Evolutionary conservation across 2,113 vertebrate genomes (phyloP).

Genomic region (Crypturellus undulatus): DNA sequence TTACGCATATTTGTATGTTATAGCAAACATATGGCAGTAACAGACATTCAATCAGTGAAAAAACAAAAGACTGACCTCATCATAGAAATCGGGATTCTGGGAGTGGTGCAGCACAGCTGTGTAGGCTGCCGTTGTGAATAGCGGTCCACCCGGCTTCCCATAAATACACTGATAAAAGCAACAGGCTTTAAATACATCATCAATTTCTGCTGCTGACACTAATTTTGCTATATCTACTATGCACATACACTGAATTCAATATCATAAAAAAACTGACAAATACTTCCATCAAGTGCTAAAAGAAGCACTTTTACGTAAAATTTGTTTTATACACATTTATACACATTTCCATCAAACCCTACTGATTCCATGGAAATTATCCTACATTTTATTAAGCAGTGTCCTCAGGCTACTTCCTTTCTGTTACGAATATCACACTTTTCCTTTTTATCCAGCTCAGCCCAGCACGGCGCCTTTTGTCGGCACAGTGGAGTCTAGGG

Average conservation of each 20-base stretch:
- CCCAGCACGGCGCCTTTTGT: background rate
- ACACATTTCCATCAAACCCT: slow-evolving; percentile 22
- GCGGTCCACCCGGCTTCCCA: slow-evolving; percentile 91
- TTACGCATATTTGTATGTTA: background rate
- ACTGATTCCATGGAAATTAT: slow-evolving; percentile 35
- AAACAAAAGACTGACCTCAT: slow-evolving; percentile 85
- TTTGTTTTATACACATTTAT: background rate
- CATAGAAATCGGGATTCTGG: slow-evolving; percentile 96
- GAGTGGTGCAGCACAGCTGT: slow-evolving; percentile 94
- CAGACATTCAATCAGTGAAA: background rate
- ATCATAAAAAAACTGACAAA: slow-evolving; percentile 36
- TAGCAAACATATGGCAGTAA: background rate
- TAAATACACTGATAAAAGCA: slow-evolving; percentile 90
- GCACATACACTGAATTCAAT: background rate
- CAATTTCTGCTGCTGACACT: slow-evolving; percentile 17
- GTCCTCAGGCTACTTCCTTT: background rate
- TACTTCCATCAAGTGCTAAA: slow-evolving; percentile 40
- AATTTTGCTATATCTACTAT: background rate
- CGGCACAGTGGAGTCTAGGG: background rate
- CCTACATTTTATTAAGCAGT: background rate
- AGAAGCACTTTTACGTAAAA: background rate
- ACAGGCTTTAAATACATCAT: slow-evolving; percentile 17
- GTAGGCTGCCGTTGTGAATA: slow-evolving; percentile 88
- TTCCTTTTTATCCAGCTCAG: background rate
- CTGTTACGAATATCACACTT: background rate